These are phyloP conservation scores for Oopsacas minuta DNA, from an alignment of 37 sponge, comb jelly and placozoan genomes.

Conservation along the genomic window DNA sequence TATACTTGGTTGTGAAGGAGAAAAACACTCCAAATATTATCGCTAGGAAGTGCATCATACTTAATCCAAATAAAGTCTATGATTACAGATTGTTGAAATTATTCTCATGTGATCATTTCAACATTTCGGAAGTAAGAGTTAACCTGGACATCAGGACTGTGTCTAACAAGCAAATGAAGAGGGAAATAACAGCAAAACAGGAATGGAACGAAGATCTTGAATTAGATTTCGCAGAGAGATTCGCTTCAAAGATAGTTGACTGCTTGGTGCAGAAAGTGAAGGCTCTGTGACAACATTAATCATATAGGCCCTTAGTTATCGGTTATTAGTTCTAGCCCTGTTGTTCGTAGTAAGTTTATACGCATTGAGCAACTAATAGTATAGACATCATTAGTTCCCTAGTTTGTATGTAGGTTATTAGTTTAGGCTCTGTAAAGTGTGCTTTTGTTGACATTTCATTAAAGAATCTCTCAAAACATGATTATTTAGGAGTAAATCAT, in stretches of 20 bases:
- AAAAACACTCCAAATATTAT: neutral
- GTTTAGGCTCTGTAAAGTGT: too few relatives aligned
- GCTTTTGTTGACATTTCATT: too few relatives aligned
- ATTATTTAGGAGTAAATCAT: too few relatives aligned
- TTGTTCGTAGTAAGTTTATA: too few relatives aligned
- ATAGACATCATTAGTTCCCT: too few relatives aligned
- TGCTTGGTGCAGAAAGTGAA: neutral
- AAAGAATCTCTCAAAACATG: too few relatives aligned
- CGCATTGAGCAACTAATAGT: too few relatives aligned
- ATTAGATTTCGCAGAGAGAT: neutral
- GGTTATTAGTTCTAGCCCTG: too few relatives aligned
- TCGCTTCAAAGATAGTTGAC: conserved; percentile 17
- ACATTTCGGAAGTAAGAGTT: conserved; percentile 7
- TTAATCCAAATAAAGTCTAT: neutral
- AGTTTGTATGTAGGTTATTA: too few relatives aligned
- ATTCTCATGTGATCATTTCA: neutral
- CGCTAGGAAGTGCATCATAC: conserved; percentile 9
- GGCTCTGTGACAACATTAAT: too few relatives aligned
- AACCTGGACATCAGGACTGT: neutral
- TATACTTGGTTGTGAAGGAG: neutral
- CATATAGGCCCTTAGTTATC: too few relatives aligned
- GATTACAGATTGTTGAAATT: conserved; percentile 18
- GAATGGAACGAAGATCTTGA: neutral
- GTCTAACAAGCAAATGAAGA: neutral
- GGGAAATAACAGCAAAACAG: neutral